Evolutionary conservation across 2,888 invertebrate genomes (phyloP).

Genomic region (Acanthosepion pharaonis): DNA sequence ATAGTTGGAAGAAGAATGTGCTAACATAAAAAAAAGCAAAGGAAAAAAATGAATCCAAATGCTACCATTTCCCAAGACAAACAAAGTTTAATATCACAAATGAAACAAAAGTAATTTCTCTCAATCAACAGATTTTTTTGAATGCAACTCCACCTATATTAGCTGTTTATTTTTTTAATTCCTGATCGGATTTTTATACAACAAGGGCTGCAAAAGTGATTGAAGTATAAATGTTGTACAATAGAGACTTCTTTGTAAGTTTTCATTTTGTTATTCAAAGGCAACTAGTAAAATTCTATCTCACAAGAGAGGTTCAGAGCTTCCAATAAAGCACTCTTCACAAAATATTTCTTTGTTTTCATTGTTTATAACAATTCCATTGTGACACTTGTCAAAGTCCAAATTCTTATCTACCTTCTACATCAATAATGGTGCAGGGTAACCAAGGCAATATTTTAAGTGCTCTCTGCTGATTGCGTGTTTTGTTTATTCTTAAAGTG

Average conservation of each 20-base stretch:
- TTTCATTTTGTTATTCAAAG: constrained; percentile 9
- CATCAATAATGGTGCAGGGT: background rate
- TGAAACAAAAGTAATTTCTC: background rate
- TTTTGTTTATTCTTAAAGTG: constrained; percentile 17
- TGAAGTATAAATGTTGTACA: background rate
- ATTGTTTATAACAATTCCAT: constrained; percentile 18
- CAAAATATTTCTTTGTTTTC: constrained; percentile 11
- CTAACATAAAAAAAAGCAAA: too few relatives aligned
- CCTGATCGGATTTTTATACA: background rate
- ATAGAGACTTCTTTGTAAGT: background rate
- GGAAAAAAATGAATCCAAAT: too few relatives aligned
- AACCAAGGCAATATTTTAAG: constrained; percentile 33
- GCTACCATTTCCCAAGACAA: too few relatives aligned
- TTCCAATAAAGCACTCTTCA: background rate
- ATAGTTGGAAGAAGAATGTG: too few relatives aligned
- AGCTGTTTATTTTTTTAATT: background rate
- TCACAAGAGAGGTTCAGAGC: background rate
- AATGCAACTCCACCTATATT: background rate
- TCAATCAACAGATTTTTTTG: background rate
- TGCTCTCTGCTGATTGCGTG: constrained; percentile 5
- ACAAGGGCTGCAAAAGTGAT: background rate
- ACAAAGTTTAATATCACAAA: too few relatives aligned
- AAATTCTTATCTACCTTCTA: constrained; percentile 4
- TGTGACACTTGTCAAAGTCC: background rate
- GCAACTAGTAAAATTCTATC: background rate